These are phyloP conservation scores for Harpalus rufipes DNA, from an alignment of 2,888 invertebrate species.

Conservation along the genomic window DNA sequence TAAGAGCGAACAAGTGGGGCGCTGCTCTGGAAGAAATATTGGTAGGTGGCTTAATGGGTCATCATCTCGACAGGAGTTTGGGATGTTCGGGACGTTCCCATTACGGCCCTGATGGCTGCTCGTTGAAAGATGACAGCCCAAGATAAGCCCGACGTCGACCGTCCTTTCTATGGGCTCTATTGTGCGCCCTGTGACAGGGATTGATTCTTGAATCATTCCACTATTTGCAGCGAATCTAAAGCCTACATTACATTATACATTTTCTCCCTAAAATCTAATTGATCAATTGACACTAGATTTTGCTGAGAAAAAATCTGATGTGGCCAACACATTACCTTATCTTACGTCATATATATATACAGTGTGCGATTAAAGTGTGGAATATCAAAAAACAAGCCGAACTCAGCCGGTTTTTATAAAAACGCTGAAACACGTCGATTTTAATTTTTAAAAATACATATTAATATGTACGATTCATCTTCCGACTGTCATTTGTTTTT, in stretches of 20 bases:
- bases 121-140: slow-evolving; percentile 68
- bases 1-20: slow-evolving; percentile 51
- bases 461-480: no score
- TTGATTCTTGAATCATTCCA: slow-evolving; percentile 69
- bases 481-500: no score
- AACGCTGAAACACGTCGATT: no score
- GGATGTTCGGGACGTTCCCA: slow-evolving; percentile 62
- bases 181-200: slow-evolving; percentile 67
- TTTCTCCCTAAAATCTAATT: no score
- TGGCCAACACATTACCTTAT: no score
- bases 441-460: no score
- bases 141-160: slow-evolving; percentile 67
- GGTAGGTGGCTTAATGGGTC: slow-evolving; percentile 65
- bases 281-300: no score
- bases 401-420: no score
- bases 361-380: no score
- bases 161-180: slow-evolving; percentile 32
- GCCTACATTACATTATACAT: slow-evolving; percentile 28
- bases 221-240: slow-evolving; percentile 49
- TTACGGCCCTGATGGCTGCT: slow-evolving; percentile 58
- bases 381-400: no score
- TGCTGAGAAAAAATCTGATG: no score
- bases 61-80: slow-evolving; percentile 61
- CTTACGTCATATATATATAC: no score
- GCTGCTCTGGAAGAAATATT: slow-evolving; percentile 39